Conservation (phyloP, 2,113 vertebrate species). For the Gambusia holbrooki region DNA sequence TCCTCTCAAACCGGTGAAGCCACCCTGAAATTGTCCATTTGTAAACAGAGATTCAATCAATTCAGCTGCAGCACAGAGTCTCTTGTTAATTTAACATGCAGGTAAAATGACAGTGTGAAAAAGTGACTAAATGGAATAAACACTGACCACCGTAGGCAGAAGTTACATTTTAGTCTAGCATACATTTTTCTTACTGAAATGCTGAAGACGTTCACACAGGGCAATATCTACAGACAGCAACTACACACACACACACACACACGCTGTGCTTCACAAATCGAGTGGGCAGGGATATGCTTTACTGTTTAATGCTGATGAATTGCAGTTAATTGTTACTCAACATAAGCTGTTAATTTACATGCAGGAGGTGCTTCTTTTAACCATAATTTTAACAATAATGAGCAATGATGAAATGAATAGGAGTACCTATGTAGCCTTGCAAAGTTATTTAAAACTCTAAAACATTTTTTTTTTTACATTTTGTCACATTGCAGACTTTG, state of each 20-base stretch:
- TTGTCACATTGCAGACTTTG: no score
- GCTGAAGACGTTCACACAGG: background rate
- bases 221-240: background rate
- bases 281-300: no score
- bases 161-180: background rate
- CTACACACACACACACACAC: background rate
- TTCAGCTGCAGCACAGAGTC: background rate
- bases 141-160: background rate
- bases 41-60: background rate
- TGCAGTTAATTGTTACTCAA: no score
- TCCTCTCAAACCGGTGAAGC: background rate
- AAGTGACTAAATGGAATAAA: background rate
- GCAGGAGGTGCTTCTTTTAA: no score
- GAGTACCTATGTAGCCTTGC: no score
- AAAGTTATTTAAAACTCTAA: no score
- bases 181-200: background rate
- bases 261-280: background rate
- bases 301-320: no score
- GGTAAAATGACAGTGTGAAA: background rate
- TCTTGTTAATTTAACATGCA: background rate
- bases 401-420: no score
- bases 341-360: no score
- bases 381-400: no score
- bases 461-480: no score
- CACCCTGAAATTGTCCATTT: background rate